Evolutionary conservation across 2,888 invertebrate species (phyloP).

Genomic region (Chymomyza caudatula): DNA sequence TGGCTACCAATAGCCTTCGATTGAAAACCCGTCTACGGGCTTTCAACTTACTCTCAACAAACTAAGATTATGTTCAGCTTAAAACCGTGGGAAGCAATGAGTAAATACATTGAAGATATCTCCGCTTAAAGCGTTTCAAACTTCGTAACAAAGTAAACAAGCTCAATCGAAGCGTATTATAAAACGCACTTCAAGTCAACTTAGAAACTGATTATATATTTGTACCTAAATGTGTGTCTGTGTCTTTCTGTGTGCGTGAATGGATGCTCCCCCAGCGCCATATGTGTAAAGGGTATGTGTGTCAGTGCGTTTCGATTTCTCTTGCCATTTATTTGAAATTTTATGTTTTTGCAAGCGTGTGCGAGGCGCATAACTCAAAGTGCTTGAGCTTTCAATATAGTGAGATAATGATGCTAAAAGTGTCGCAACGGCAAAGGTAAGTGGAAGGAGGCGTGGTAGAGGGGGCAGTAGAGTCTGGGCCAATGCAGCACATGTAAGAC

Average conservation of each 20-base stretch:
- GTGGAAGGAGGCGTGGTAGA: slow-evolving; percentile 11
- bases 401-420: slow-evolving; percentile 71
- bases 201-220: background rate
- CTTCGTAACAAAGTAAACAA: background rate
- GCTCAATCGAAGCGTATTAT: background rate
- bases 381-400: slow-evolving; percentile 61
- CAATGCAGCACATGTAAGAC: slow-evolving; percentile 34
- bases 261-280: background rate
- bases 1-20: no score
- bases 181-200: background rate
- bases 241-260: slow-evolving; percentile 9
- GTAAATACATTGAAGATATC: no score
- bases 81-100: no score
- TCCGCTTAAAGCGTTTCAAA: background rate
- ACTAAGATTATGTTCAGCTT: no score
- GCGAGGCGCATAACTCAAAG: slow-evolving; percentile 66
- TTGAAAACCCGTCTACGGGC: no score
- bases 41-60: no score
- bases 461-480: slow-evolving; percentile 1
- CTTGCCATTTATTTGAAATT: slow-evolving; percentile 58
- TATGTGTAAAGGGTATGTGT: background rate
- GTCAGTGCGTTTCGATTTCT: slow-evolving; percentile 37
- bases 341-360: slow-evolving; percentile 61
- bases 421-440: slow-evolving; percentile 35
- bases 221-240: slow-evolving; percentile 9